Percentiles rank a stretch among this genome's conserved stretches.
Evolutionary conservation across 2,888 invertebrate species (phyloP).

Genomic region (Orthonevra nobilis): DNA sequence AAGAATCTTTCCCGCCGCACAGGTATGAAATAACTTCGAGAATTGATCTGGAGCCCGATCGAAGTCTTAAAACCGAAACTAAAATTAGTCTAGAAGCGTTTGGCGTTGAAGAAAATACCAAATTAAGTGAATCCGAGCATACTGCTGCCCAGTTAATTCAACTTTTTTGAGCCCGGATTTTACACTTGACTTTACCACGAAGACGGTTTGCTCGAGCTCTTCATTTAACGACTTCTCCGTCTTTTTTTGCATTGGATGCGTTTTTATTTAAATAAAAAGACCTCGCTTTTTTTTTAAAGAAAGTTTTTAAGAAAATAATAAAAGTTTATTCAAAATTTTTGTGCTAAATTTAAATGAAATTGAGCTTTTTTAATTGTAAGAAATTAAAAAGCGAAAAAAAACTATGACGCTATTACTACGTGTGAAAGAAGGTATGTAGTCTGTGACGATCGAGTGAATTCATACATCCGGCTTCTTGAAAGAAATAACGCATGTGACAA

Average conservation of each 20-base stretch:
- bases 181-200: conserved; percentile 51
- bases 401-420: conserved; percentile 52
- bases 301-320: conserved; percentile 7
- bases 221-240: neutral
- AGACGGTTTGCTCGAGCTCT: conserved; percentile 20
- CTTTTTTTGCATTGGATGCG: conserved; percentile 27
- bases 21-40: conserved; percentile 70
- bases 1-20: conserved; percentile 59
- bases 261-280: conserved; percentile 17
- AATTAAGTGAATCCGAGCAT: conserved; percentile 72
- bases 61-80: conserved; percentile 78
- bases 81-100: conserved; percentile 80
- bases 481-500: conserved; percentile 45
- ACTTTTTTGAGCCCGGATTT: conserved; percentile 58
- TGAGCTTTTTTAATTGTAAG: neutral
- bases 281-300: conserved; percentile 7
- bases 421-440: conserved; percentile 46
- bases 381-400: no score
- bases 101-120: conserved; percentile 78
- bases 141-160: conserved; percentile 67
- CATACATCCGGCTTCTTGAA: conserved; percentile 63
- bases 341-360: conserved; percentile 26
- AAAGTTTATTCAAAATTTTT: conserved; percentile 15
- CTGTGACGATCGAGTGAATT: conserved; percentile 60
- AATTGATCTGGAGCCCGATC: conserved; percentile 76